Base-by-base conservation (phyloP, 1,140 invertebrate species). In the Heliconius himera region DNA sequence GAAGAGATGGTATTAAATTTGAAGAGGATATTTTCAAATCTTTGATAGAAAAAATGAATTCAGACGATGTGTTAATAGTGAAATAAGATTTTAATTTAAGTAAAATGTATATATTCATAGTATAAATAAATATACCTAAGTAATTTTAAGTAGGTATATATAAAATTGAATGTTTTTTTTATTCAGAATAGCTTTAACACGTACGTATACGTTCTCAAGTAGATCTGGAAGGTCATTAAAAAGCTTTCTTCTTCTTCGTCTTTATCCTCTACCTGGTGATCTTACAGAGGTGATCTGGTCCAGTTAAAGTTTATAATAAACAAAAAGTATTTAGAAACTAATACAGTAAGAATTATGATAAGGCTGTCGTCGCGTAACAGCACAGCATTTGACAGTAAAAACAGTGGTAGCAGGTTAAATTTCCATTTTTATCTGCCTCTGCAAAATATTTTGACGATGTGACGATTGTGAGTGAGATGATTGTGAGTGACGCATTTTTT, bases 21-120 rank as follows among this genome's bases (percentile, higher is more conserved):
- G 90, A 91, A 11, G 89, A 91, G 76, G 91, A 93, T 74, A 90
- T 94, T 38, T 93, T 89, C 74, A 87, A 77, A 2, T 85, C 86
- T 29, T 74, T 88, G 36, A 74, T 84, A 20, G 86, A 80, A 26
- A 83, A 77, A 11, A 89, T 94, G 8, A 94, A 94, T 82, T 74
- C 80, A 73, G 87, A 89, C 56, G 86, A 92, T 75, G 66, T 78
- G 1, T 89, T 93, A 77, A 26, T 46, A 20, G 74, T 76, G 8
- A 41, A 76, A 36, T 76, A 66, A 76, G 16, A 38, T 41, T 38
- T 70, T 16, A 66, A 18, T 41, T 38, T 33, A 18, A n/a, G 18
- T 72, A 72, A 6, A 2, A 72, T 38, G 6, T 5, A 72, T 20
- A 22, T 56, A 56, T 36, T n/a, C 18, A 8, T 26, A 4, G 56